Conservation (phyloP, 2,113 vertebrate genomes). For the Myrmecobius fasciatus region DNA sequence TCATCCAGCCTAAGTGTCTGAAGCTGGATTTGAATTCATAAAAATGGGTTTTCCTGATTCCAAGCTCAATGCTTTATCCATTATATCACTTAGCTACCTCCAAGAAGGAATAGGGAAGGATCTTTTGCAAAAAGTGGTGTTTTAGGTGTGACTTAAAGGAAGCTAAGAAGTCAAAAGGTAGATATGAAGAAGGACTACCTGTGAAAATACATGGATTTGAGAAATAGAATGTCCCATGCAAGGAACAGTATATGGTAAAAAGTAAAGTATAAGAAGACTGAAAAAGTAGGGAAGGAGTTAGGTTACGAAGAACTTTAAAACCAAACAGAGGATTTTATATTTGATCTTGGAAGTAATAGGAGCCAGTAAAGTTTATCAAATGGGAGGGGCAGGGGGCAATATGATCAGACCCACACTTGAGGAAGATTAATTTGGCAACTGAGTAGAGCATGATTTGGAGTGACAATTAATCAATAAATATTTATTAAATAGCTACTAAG, state of each 20-base stretch:
- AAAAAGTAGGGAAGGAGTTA: no score
- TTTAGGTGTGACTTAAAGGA: not conserved
- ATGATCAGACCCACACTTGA: not conserved
- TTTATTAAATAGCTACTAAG: not conserved
- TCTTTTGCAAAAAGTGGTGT: not conserved
- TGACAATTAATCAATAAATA: not conserved
- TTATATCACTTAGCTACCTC: no score
- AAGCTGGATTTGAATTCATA: no score
- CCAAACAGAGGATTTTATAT: not conserved
- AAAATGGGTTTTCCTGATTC: no score
- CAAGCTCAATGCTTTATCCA: no score
- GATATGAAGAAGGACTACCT: not conserved
- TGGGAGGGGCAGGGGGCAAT: not conserved
- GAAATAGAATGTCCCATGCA: not conserved
- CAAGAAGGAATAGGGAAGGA: not conserved
- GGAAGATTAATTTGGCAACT: not conserved
- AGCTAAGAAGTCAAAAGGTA: not conserved
- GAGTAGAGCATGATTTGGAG: not conserved
- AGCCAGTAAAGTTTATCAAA: not conserved
- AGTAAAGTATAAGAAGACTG: not conserved
- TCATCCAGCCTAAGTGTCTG: no score
- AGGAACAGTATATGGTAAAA: not conserved
- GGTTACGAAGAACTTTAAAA: not conserved
- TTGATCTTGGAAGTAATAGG: not conserved
- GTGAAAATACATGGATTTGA: not conserved